Percentiles rank a stretch among this genome's conserved stretches.
Conservation (phyloP, 2,797 vertebrate genomes). For the Avahi laniger region DNA sequence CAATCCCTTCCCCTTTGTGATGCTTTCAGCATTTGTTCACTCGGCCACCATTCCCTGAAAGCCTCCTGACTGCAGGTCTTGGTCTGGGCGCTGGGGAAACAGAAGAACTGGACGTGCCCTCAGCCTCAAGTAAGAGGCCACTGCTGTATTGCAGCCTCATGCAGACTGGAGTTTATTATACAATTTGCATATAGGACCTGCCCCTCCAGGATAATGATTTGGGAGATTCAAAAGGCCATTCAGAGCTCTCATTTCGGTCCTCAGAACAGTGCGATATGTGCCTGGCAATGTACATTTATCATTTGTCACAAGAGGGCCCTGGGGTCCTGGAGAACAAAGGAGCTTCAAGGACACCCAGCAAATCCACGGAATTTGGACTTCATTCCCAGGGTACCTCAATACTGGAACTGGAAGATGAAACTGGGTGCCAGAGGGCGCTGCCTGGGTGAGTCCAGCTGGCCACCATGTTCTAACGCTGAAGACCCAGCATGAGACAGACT, state of each 20-base stretch:
- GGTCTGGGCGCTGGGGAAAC: neutral
- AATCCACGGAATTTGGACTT: neutral
- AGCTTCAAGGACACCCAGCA: neutral
- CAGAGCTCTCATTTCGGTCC: neutral
- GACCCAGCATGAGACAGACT: neutral
- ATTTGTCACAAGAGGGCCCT: neutral
- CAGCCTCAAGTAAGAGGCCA: neutral
- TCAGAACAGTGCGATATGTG: neutral
- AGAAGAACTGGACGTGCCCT: neutral
- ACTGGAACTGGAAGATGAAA: neutral
- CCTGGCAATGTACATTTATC: neutral
- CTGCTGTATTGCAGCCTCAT: accelerated
- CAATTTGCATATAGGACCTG: accelerated
- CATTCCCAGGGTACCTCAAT: neutral
- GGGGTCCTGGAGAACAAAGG: neutral
- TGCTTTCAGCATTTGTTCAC: neutral
- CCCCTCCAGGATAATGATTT: neutral
- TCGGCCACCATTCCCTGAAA: neutral
- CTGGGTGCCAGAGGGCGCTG: neutral
- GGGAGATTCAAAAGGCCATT: neutral
- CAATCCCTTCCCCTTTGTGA: neutral
- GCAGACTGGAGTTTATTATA: accelerated
- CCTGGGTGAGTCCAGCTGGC: neutral
- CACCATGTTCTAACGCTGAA: neutral
- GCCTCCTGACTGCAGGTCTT: neutral